Evolutionary conservation across 2,888 invertebrate genomes (phyloP).

Genomic region (Dromius quadrimaculatus): DNA sequence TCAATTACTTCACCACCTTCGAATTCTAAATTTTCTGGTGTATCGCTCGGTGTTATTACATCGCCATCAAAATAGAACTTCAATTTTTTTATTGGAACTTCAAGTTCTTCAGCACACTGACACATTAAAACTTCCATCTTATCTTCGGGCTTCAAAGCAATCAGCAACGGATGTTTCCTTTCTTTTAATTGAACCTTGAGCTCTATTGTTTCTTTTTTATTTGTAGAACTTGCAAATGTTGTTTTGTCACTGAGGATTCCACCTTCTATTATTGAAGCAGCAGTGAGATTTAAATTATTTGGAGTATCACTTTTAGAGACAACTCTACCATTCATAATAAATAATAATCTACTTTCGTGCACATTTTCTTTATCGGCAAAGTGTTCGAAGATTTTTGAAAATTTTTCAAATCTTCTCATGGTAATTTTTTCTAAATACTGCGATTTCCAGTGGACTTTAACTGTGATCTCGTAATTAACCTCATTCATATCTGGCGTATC

Average conservation of each 20-base stretch:
- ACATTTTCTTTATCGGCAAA: conserved; percentile 46
- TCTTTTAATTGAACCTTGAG: conserved; percentile 42
- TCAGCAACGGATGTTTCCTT: conserved; percentile 36
- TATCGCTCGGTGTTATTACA: conserved; percentile 64
- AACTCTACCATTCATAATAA: conserved; percentile 25
- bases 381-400: conserved; percentile 30
- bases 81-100: conserved; percentile 64
- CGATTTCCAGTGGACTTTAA: conserved; percentile 44
- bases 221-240: not conserved
- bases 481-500: conserved; percentile 30
- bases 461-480: conserved; percentile 37
- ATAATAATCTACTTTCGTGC: conserved; percentile 36
- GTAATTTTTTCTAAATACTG: conserved; percentile 41
- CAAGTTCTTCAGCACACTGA: conserved; percentile 67
- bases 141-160: conserved; percentile 20
- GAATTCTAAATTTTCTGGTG: conserved; percentile 66
- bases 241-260: conserved; percentile 32
- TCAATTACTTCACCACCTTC: conserved; percentile 72
- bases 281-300: conserved; percentile 24
- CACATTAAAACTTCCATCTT: conserved; percentile 65
- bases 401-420: conserved; percentile 31
- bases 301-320: conserved; percentile 36
- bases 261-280: conserved; percentile 46
- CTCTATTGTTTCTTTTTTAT: not conserved
- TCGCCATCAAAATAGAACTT: conserved; percentile 72